Base-by-base conservation (phyloP, 2,888 invertebrate species). In the Orchesella flavescens region DNA sequence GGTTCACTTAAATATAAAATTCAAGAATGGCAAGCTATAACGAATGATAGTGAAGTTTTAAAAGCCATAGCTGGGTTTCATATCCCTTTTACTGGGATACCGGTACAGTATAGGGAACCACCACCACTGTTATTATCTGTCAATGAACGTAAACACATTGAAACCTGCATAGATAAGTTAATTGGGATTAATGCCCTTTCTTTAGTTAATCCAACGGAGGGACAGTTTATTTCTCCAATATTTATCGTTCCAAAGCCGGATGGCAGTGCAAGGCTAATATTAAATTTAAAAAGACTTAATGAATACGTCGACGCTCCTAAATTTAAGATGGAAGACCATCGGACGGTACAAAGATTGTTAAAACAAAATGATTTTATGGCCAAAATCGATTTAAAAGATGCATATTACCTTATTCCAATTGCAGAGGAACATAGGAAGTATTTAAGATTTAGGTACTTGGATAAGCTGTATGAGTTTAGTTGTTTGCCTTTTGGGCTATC, bases 321-420 rank as follows among this genome's bases (percentile, higher is more conserved):
- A 24, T 78, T 78, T 55, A 78, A 78, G 17, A 43, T 78, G 46
- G 69, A 69, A 19, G 71, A 69, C n/a, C 15, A 23, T 24, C 13
- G 78, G 10, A 9, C 3, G 9, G 78, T 34, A 17, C 59, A 19
- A 13, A 13, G 21, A 9, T 43, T 78, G 23, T 19, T 78, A 4
- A 1, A 15, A 12, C 1, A 7, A 23, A n/a, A 19, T 49, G 24
- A 21, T 12, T 75, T 46, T 49, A 46, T 75, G 53, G 49, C 65
- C 12, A 46, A 44, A n/a, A 21, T 75, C 1, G 75, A 75, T 49
- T 23, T 49, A 0, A 43, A 49, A 17, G 75, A 75, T 21, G 75
- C 75, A 12, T 75, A 75, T 65, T 19, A 63, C 65, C 23, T 15
- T 10, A 65, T 75, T 17, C 49, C 46, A 4, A 75, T 75, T 46